Evolutionary conservation across 2,113 vertebrate species (phyloP).

Genomic region (Varanus salvator): DNA sequence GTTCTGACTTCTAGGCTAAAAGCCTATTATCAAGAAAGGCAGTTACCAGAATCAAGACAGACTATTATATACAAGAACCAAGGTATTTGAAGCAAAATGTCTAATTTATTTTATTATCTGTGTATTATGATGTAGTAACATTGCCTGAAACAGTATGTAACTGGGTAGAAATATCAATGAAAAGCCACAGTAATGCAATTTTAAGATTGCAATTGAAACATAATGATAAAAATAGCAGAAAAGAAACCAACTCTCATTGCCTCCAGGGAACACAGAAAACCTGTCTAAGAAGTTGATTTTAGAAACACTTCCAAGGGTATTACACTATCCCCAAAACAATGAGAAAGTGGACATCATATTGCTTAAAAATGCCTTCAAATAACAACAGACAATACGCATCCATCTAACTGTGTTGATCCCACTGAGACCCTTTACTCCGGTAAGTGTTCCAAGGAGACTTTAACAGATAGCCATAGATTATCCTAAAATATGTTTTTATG

Average conservation of each 20-base stretch:
- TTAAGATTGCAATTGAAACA: background rate
- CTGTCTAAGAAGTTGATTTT: background rate
- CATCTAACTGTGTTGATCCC: background rate
- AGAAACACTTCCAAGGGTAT: background rate
- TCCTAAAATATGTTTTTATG: no score
- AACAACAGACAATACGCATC: background rate
- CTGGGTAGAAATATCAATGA: background rate
- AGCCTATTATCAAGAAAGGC: background rate
- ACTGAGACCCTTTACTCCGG: no score
- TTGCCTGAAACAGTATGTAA: no score
- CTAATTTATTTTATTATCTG: background rate
- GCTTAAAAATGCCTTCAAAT: background rate
- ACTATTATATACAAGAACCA: background rate
- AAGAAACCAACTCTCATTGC: background rate
- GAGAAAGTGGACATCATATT: background rate
- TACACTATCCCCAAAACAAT: background rate
- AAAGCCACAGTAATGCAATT: background rate
- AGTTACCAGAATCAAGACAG: background rate
- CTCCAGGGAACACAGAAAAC: background rate
- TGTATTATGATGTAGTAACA: background rate
- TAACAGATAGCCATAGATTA: no score
- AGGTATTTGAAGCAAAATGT: background rate
- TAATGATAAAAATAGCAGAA: background rate
- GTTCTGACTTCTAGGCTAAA: background rate
- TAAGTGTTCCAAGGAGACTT: background rate